Conservation (phyloP, 2,113 vertebrate species). For the Nesoenas mayeri region DNA sequence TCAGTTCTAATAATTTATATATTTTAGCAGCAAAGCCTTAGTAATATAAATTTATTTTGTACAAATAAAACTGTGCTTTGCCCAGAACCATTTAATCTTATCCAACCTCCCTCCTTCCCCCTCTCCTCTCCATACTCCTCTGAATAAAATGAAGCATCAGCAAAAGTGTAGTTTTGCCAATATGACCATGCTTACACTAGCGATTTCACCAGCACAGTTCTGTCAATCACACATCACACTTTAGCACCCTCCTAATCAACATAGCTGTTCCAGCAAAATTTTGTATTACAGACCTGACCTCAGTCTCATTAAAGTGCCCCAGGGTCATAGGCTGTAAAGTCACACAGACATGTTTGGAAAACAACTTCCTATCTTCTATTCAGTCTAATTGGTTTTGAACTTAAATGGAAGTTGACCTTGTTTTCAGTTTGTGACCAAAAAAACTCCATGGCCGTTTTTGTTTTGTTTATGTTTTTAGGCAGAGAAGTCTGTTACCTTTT, state of each 20-base stretch:
- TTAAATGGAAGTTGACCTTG: neutral
- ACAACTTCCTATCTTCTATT: slow-evolving; percentile 18
- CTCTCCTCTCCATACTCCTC: neutral
- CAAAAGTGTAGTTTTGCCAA: neutral
- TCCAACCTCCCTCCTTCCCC: neutral
- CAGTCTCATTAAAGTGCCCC: slow-evolving; percentile 33
- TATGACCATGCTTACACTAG: slow-evolving; percentile 8
- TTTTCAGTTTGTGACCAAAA: neutral
- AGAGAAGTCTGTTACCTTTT: neutral
- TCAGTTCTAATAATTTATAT: fast-evolving
- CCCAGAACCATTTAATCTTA: neutral
- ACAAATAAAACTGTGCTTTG: neutral
- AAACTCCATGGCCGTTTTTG: neutral
- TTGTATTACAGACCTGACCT: slow-evolving; percentile 28
- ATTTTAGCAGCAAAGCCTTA: neutral
- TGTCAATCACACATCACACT: slow-evolving; percentile 51
- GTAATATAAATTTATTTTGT: neutral
- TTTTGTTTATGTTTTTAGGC: neutral
- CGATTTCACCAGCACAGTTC: neutral
- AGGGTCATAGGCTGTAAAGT: slow-evolving; percentile 16
- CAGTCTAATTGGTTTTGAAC: slow-evolving; percentile 25
- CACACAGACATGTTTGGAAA: slow-evolving; percentile 28
- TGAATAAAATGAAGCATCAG: slow-evolving; percentile 24
- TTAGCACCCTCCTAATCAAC: slow-evolving; percentile 30
- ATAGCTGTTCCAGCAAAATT: slow-evolving; percentile 54